Conservation (phyloP, 2,888 invertebrate species). For the Eilema griseolum region DNA sequence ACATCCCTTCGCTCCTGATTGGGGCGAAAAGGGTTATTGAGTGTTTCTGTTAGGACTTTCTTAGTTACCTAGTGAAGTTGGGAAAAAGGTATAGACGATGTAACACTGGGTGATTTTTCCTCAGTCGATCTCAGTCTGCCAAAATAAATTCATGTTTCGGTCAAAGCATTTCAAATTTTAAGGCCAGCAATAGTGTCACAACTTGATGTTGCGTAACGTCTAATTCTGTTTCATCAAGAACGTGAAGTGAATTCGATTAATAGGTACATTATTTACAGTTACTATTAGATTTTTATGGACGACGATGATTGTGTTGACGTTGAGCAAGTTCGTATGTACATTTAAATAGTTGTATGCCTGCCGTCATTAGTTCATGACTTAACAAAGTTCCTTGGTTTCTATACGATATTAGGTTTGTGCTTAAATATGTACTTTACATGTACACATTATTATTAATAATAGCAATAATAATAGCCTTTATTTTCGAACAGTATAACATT, state of each 20-base stretch:
- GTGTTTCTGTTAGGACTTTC: background rate
- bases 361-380: slow-evolving; percentile 8
- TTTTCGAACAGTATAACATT: too few relatives aligned
- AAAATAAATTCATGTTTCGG: slow-evolving; percentile 20
- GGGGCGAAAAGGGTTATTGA: background rate
- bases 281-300: slow-evolving; percentile 41
- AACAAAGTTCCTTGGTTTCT: background rate
- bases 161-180: slow-evolving; percentile 63
- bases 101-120: background rate
- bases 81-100: background rate
- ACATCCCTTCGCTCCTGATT: background rate
- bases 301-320: slow-evolving; percentile 31
- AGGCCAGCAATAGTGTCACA: slow-evolving; percentile 61
- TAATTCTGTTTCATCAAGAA: slow-evolving; percentile 63
- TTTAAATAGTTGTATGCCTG: slow-evolving; percentile 32
- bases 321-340: slow-evolving; percentile 39
- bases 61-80: background rate
- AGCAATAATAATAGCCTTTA: too few relatives aligned
- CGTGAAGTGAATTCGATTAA: slow-evolving; percentile 60
- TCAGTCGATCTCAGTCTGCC: background rate
- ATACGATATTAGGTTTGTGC: background rate
- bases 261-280: slow-evolving; percentile 34
- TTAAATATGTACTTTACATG: background rate
- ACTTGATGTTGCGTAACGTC: slow-evolving; percentile 56
- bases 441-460: too few relatives aligned